Base-by-base conservation (phyloP, 2,113 vertebrate genomes). In the Brachirus orientalis region DNA sequence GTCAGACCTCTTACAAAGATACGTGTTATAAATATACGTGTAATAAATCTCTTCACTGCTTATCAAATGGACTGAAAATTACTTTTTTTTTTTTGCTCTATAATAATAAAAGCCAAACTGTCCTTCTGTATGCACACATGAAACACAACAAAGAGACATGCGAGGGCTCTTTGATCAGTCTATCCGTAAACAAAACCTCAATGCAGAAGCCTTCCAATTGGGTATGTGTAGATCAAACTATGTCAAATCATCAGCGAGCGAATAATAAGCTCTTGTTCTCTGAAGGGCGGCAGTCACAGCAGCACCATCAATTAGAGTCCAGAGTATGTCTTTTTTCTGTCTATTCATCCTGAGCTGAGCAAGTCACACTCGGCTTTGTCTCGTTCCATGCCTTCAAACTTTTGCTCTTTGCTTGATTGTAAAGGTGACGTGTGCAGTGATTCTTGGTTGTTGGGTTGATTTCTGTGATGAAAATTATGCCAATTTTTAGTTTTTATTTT, bases 81-180 rank as follows among this genome's bases (percentile, higher is more conserved):
- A 72, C 66, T 28, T 28, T 10, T 5, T 0, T 17, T 20, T 79
- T 82, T 79, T 81, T 48, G 11, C 56, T 19, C 58, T 44, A 35
- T 40, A 12, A 66, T 73, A 72, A 73, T 80, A 80, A 79, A 73
- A 90, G 72, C 78, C 83, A 78, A 85, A 88, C 77, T 88, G 86
- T 87, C 86, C 88, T 79, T 74, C 78, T 22, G 80, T 60, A 63
- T 55, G 63, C 65, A 58, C 74, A 88, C 88, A 90, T 91, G 89
- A 91, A 91, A 90, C 88, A 91, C 28, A 88, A 89, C 87, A 76
- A 85, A 85, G 81, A 88, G 86, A 88, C 75, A 74, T 63, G 87
- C 72, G 60, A 62, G 38, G 71, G 53, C 74, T 52, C 90, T 93
- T 91, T 93, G 91, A 94, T 94, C 91, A 92, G 78, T 84, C 85